phyloP scores from a whole-genome alignment of 2,113 vertebrate species.

The Platichthys flesus region DNA sequence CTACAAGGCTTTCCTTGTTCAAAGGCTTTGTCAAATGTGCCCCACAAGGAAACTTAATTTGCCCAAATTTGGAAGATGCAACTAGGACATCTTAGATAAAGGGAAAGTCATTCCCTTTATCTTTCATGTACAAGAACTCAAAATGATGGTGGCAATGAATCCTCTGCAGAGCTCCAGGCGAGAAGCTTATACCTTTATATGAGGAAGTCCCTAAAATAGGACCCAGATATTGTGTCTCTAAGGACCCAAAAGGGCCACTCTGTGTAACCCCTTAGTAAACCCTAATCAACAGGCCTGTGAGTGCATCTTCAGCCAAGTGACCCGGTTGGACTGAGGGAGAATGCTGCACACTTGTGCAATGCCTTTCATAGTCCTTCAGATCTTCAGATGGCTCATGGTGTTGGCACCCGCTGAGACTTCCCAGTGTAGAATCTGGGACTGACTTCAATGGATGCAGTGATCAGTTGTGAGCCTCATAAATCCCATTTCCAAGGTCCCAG shows the following conservation, averaged over 20 bases:
- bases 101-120: constrained; percentile 12
- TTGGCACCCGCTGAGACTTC: constrained; percentile 33
- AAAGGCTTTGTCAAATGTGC: not conserved
- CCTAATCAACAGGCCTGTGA: not conserved
- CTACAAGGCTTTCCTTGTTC: not conserved
- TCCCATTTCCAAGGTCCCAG: constrained; percentile 59
- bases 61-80: not conserved
- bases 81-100: not conserved
- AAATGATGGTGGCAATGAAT: not conserved
- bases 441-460: constrained; percentile 54
- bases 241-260: not conserved
- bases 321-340: constrained; percentile 31
- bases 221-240: not conserved
- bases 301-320: constrained; percentile 34
- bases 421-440: constrained; percentile 50
- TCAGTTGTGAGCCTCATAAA: constrained; percentile 58
- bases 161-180: not conserved
- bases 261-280: not conserved
- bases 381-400: constrained; percentile 35
- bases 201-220: constrained; percentile 1
- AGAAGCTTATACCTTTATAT: constrained; percentile 9
- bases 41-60: not conserved
- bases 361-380: constrained; percentile 48
- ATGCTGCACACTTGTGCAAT: constrained; percentile 36
- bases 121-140: constrained; percentile 12